Conservation (phyloP, 2,888 invertebrate species). For the Syritta pipiens region DNA sequence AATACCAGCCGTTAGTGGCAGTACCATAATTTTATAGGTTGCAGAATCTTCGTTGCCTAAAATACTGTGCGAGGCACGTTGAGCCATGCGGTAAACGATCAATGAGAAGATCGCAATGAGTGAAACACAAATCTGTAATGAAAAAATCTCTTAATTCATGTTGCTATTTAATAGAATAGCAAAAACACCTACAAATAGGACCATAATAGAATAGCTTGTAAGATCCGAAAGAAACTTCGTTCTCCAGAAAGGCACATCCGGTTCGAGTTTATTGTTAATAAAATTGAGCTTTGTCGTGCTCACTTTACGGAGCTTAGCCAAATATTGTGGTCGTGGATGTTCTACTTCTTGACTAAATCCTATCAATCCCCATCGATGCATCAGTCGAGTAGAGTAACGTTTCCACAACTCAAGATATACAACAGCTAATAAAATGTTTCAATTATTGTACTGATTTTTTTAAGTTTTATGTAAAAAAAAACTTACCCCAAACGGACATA, state of each 20-base stretch:
- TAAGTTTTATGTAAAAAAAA: neutral
- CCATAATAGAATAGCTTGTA: slow-evolving; percentile 84
- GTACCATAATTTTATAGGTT: slow-evolving; percentile 83
- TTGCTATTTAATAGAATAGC: no score
- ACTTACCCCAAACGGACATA: slow-evolving; percentile 89
- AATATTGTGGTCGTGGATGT: slow-evolving; percentile 88
- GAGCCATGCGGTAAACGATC: slow-evolving; percentile 87
- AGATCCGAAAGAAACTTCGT: slow-evolving; percentile 85
- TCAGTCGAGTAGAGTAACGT: slow-evolving; percentile 86
- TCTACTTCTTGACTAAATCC: slow-evolving; percentile 87
- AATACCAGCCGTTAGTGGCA: slow-evolving; percentile 87
- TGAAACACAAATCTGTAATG: slow-evolving; percentile 83
- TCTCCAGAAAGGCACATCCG: slow-evolving; percentile 88
- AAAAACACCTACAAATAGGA: slow-evolving; percentile 75
- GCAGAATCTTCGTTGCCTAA: slow-evolving; percentile 80
- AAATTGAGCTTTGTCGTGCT: slow-evolving; percentile 81
- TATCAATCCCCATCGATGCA: slow-evolving; percentile 91
- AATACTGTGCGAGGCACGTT: slow-evolving; percentile 82
- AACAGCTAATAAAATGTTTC: slow-evolving; percentile 79
- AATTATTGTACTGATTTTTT: neutral
- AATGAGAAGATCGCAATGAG: slow-evolving; percentile 87
- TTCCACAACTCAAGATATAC: slow-evolving; percentile 92
- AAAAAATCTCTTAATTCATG: no score
- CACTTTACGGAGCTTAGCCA: slow-evolving; percentile 82
- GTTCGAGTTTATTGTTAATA: slow-evolving; percentile 83